These are phyloP conservation scores for Alca torda DNA, from an alignment of 2,797 vertebrate genomes.

Conservation along the genomic window DNA sequence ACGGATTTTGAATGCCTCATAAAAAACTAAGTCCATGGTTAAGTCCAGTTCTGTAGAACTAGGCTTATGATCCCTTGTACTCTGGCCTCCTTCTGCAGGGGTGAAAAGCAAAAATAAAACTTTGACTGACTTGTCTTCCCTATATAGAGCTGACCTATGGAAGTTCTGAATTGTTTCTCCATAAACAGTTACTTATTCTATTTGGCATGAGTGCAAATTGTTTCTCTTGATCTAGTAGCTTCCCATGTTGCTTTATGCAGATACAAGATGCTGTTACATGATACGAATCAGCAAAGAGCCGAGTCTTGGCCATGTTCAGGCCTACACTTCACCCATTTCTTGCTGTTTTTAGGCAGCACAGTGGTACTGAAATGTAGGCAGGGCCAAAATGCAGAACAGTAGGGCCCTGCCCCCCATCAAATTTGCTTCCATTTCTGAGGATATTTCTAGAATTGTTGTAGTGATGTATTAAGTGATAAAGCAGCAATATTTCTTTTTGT, in stretches of 20 bases:
- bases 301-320: accelerated
- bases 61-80: background rate
- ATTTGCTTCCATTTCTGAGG: background rate
- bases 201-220: background rate
- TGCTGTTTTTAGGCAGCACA: background rate
- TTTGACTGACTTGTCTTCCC: background rate
- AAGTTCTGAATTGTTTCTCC: background rate
- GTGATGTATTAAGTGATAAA: background rate
- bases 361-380: background rate
- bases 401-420: background rate
- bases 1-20: background rate
- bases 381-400: background rate
- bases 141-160: background rate
- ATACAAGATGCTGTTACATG: accelerated
- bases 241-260: background rate
- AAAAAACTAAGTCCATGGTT: background rate
- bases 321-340: background rate
- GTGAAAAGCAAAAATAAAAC: background rate
- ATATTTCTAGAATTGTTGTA: background rate
- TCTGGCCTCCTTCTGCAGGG: background rate
- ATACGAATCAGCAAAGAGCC: background rate
- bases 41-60: background rate
- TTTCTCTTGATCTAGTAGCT: background rate
- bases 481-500: background rate
- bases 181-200: background rate